phyloP scores from a whole-genome alignment of 2,113 vertebrate species.

The Vulpes vulpes region DNA sequence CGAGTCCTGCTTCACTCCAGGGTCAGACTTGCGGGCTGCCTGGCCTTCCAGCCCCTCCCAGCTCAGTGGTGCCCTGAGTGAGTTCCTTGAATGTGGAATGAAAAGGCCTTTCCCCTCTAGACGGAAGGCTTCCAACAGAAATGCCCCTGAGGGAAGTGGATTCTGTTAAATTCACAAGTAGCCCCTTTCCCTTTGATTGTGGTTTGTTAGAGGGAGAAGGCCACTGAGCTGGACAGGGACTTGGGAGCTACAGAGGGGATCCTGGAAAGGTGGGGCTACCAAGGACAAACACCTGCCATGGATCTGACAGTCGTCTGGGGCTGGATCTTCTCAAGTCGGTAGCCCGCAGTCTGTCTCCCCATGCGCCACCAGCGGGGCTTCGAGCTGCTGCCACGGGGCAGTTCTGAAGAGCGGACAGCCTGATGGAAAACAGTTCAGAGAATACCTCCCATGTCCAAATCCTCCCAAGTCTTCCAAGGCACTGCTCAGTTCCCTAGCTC shows the following conservation, averaged over 20 bases:
- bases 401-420: not conserved
- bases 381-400: not conserved
- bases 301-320: not conserved
- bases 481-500: not conserved
- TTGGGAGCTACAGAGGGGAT: not conserved
- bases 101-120: not conserved
- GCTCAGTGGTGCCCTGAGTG: not conserved
- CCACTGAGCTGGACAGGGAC: not conserved
- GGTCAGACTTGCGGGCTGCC: not conserved
- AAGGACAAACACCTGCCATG: not conserved
- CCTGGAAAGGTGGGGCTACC: not conserved
- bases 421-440: not conserved
- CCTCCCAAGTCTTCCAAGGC: not conserved
- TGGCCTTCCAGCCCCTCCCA: constrained; percentile 13
- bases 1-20: not conserved
- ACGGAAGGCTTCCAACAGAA: not conserved
- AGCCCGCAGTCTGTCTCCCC: not conserved
- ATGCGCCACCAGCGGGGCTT: not conserved
- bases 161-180: not conserved
- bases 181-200: not conserved
- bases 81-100: not conserved
- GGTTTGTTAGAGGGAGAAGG: not conserved
- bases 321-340: not conserved
- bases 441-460: not conserved
- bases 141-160: not conserved